These are phyloP conservation scores for Aspidiotus rigidus DNA, from an alignment of 2,888 invertebrate genomes.

Conservation along the genomic window DNA sequence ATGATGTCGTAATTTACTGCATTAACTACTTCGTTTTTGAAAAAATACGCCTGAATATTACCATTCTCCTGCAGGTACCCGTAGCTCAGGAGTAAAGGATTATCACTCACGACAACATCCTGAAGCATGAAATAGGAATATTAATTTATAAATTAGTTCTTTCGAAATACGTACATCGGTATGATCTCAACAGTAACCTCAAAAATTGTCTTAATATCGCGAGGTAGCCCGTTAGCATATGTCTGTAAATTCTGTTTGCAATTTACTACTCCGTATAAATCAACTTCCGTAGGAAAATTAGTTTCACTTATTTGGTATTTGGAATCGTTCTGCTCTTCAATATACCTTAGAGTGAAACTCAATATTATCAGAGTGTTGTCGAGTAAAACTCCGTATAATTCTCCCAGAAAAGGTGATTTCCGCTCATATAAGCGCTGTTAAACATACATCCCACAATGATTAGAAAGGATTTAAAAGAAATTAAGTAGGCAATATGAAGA, in stretches of 20 bases:
- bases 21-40: constrained; percentile 21
- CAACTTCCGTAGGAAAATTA: constrained; percentile 27
- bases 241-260: constrained; percentile 21
- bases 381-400: constrained; percentile 18
- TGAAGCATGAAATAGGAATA: neutral
- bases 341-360: constrained; percentile 21
- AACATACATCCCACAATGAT: neutral
- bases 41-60: constrained; percentile 21
- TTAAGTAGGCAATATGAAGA: neutral
- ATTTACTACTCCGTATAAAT: constrained; percentile 24
- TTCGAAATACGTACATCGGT: neutral
- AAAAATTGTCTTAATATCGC: constrained; percentile 22
- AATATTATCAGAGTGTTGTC: constrained; percentile 20
- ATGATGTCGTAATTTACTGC: constrained; percentile 16
- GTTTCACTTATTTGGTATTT: constrained; percentile 27
- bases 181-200: neutral
- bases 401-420: constrained; percentile 29
- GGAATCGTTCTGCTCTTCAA: constrained; percentile 26
- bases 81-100: constrained; percentile 20
- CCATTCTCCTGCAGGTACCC: constrained; percentile 18
- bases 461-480: neutral
- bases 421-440: constrained; percentile 23
- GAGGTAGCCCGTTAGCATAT: constrained; percentile 17
- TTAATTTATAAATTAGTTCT: neutral
- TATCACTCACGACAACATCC: constrained; percentile 28